phyloP scores from a whole-genome alignment of 2,113 vertebrate species.

The Perca fluviatilis region DNA sequence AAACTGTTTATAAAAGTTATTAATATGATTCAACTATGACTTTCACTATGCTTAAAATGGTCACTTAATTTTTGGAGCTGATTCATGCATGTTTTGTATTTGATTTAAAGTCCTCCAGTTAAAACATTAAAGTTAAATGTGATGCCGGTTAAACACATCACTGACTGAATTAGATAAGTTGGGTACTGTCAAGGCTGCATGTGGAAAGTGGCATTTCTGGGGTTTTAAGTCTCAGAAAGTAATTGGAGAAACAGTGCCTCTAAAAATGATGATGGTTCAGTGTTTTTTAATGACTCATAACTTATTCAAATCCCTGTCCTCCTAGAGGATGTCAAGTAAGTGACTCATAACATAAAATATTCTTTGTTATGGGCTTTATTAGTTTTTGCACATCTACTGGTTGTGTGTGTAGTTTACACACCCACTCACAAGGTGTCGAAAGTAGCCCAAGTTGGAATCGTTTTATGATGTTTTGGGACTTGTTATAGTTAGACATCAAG shows the following conservation, averaged over 20 bases:
- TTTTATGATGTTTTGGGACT: background rate
- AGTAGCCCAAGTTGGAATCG: background rate
- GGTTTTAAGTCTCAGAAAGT: background rate
- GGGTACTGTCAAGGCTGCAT: background rate
- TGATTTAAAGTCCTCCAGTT: background rate
- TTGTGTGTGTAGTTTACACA: background rate
- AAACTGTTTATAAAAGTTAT: background rate
- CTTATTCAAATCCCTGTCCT: background rate
- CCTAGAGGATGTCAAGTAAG: background rate
- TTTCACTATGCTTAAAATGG: background rate
- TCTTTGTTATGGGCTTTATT: background rate
- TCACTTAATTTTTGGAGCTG: background rate
- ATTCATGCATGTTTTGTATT: background rate
- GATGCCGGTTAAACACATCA: background rate
- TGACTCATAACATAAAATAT: background rate
- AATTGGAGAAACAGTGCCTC: slow-evolving; percentile 23
- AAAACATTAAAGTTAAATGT: background rate
- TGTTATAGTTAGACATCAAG: background rate
- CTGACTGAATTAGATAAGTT: background rate
- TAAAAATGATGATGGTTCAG: slow-evolving; percentile 10
- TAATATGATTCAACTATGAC: no score
- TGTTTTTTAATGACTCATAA: slow-evolving; percentile 2
- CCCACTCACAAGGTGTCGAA: background rate
- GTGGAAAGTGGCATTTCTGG: background rate
- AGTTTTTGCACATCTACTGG: background rate